phyloP scores from a whole-genome alignment of 1,140 invertebrate species.

The Contarinia nasturtii region DNA sequence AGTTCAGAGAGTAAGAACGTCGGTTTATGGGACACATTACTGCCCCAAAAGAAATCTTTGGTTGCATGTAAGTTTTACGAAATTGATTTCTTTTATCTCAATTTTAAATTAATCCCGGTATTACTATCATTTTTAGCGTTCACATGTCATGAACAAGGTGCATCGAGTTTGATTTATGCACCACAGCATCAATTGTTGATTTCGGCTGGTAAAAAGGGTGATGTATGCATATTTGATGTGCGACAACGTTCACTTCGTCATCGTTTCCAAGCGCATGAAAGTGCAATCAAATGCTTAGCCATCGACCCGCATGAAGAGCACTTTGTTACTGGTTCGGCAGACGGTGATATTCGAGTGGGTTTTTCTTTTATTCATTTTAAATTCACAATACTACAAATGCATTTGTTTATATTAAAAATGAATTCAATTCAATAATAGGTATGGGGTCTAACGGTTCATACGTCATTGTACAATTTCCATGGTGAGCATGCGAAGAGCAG shows the following conservation, averaged over 20 bases:
- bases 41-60: slow-evolving; percentile 84
- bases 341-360: slow-evolving; percentile 92
- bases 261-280: slow-evolving; percentile 79
- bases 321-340: slow-evolving; percentile 93
- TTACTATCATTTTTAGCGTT: slow-evolving; percentile 50
- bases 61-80: slow-evolving; percentile 52
- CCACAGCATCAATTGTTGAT: slow-evolving; percentile 79
- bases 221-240: slow-evolving; percentile 88
- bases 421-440: slow-evolving; percentile 37
- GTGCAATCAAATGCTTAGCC: slow-evolving; percentile 83
- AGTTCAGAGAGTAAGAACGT: slow-evolving; percentile 94
- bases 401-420: background rate
- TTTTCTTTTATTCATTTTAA: slow-evolving; percentile 2
- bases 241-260: slow-evolving; percentile 72
- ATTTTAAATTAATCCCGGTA: too few relatives aligned
- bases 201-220: slow-evolving; percentile 88
- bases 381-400: background rate
- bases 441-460: slow-evolving; percentile 75
- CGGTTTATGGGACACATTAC: slow-evolving; percentile 94
- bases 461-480: slow-evolving; percentile 67
- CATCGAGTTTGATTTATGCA: slow-evolving; percentile 76
- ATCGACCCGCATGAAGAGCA: slow-evolving; percentile 89
- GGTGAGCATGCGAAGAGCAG: slow-evolving; percentile 84
- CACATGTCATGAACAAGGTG: slow-evolving; percentile 81
- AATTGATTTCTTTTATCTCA: too few relatives aligned